Evolutionary conservation across 2,113 vertebrate species (phyloP).

Genomic region (Neodontobutis hainanensis): DNA sequence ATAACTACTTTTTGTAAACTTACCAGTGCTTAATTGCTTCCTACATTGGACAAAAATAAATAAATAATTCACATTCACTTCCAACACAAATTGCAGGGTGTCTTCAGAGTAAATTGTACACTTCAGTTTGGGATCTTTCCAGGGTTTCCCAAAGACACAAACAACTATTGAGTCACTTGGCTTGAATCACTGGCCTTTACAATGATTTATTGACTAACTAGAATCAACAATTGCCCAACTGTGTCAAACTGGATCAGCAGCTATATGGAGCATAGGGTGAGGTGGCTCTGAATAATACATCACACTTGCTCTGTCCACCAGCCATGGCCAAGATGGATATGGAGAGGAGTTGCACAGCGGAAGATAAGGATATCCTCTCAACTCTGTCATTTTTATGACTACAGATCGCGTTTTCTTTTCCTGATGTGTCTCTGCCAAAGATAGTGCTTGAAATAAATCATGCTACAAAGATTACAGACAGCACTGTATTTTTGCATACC

Average conservation of each 20-base stretch:
- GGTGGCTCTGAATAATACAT: slow-evolving; percentile 47
- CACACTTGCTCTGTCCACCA: slow-evolving; percentile 3
- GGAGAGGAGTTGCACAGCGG: slow-evolving; percentile 7
- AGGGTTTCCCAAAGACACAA: slow-evolving; percentile 25
- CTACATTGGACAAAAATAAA: slow-evolving; percentile 27
- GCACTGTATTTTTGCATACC: slow-evolving; percentile 27
- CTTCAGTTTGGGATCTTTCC: slow-evolving; percentile 22
- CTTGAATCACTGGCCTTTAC: slow-evolving; percentile 4
- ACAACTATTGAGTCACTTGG: slow-evolving; percentile 10
- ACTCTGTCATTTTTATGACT: slow-evolving; percentile 20
- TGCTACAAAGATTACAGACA: slow-evolving; percentile 26
- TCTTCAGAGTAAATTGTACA: slow-evolving; percentile 21
- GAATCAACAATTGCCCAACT: slow-evolving; percentile 9
- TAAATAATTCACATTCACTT: slow-evolving; percentile 16
- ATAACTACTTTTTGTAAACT: slow-evolving; percentile 10
- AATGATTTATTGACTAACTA: slow-evolving; percentile 32
- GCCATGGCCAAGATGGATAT: not conserved
- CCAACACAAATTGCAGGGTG: slow-evolving; percentile 17
- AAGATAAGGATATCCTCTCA: slow-evolving; percentile 24
- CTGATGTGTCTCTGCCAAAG: slow-evolving; percentile 15
- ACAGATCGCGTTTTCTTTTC: slow-evolving; percentile 21
- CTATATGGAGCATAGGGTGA: slow-evolving; percentile 2
- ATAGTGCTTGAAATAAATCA: slow-evolving; percentile 50
- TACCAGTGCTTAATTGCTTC: slow-evolving; percentile 21
- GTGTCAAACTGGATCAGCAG: slow-evolving; percentile 33